These are phyloP conservation scores for Epizoanthus rinbou DNA, from an alignment of 92 coral and sea anemone species.

Conservation along the genomic window DNA sequence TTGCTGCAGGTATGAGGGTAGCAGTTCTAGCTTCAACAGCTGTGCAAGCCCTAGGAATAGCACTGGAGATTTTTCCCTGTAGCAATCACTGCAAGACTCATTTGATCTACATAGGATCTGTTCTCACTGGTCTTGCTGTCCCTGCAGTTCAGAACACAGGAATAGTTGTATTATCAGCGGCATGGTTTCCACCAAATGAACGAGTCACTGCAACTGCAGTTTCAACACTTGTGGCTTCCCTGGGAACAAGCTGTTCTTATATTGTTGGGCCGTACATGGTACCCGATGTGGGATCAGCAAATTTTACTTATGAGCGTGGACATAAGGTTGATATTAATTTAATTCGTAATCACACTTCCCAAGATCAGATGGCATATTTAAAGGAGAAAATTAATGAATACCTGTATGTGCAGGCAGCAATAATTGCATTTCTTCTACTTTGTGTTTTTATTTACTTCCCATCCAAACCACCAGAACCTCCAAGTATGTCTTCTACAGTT, in stretches of 20 bases:
- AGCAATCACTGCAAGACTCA: slow-evolving; percentile 41
- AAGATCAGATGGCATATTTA: slow-evolving; percentile 56
- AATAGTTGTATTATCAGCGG: slow-evolving; percentile 80
- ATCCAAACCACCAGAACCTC: slow-evolving; percentile 87
- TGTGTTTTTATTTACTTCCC: slow-evolving; percentile 80
- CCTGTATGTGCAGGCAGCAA: slow-evolving; percentile 68
- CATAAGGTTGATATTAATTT: slow-evolving; percentile 59
- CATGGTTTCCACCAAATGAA: slow-evolving; percentile 94
- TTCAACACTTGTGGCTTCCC: slow-evolving; percentile 74
- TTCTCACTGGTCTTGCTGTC: slow-evolving; percentile 75
- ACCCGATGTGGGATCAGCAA: slow-evolving; percentile 78
- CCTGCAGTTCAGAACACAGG: slow-evolving; percentile 87
- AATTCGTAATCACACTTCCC: slow-evolving; percentile 69
- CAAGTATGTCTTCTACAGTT: slow-evolving; percentile 78
- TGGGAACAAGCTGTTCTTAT: slow-evolving; percentile 78
- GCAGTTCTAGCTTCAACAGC: not conserved
- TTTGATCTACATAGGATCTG: slow-evolving; percentile 72
- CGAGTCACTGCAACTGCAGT: slow-evolving; percentile 92
- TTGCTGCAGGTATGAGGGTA: not conserved
- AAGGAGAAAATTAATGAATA: slow-evolving; percentile 71
- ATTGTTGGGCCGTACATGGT: slow-evolving; percentile 81
- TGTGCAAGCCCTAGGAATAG: slow-evolving; percentile 9
- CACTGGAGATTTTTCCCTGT: slow-evolving; percentile 15
- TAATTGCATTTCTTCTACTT: slow-evolving; percentile 67
- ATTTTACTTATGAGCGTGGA: slow-evolving; percentile 67